Percentiles rank a stretch among this genome's conserved stretches.
Conservation (phyloP, 2,113 vertebrate species). For the Muntiacus reevesi region DNA sequence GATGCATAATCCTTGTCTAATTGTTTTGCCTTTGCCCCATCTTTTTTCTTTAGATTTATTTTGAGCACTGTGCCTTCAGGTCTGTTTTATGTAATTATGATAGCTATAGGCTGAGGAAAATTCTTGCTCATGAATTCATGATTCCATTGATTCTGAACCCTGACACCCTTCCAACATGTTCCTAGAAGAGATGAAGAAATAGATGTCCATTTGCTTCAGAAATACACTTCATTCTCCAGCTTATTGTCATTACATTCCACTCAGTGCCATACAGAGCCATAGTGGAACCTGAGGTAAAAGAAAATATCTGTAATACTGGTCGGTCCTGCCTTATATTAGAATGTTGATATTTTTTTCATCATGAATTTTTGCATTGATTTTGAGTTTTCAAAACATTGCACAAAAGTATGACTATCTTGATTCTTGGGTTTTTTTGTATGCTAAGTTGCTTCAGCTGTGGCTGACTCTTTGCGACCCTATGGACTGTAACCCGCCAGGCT, state of each 20-base stretch:
- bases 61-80: neutral
- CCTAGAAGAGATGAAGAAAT: neutral
- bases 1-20: neutral
- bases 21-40: neutral
- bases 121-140: neutral
- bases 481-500: neutral
- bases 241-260: neutral
- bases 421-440: neutral
- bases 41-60: neutral
- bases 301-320: neutral
- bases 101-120: neutral
- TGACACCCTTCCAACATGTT: neutral
- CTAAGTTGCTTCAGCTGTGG: neutral
- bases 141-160: neutral
- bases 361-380: neutral
- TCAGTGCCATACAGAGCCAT: neutral
- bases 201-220: neutral
- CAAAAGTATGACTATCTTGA: neutral
- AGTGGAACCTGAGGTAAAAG: neutral
- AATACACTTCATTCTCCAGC: neutral
- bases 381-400: neutral
- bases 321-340: neutral
- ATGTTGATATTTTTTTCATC: neutral
- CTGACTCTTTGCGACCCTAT: neutral
- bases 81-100: neutral